Evolutionary conservation across 2,113 vertebrate species (phyloP).

Genomic region (Sterrhoptilus dennistouni): DNA sequence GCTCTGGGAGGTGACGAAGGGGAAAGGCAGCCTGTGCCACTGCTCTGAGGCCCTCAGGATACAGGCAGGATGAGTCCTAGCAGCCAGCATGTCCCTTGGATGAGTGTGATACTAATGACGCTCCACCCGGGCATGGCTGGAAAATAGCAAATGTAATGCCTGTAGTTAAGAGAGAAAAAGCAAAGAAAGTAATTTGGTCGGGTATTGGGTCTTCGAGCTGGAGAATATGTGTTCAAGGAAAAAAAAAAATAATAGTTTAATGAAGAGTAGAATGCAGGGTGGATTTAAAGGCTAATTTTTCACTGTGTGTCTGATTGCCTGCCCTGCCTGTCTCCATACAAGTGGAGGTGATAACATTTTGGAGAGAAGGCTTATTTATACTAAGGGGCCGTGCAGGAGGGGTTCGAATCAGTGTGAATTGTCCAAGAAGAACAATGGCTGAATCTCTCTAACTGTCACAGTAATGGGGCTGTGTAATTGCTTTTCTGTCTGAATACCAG

Average conservation of each 20-base stretch:
- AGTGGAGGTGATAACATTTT: slow-evolving; percentile 4
- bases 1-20: background rate
- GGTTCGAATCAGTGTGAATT: slow-evolving; percentile 11
- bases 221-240: background rate
- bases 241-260: background rate
- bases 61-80: background rate
- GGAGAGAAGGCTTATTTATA: slow-evolving; percentile 12
- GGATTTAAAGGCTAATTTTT: slow-evolving; percentile 19
- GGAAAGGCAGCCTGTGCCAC: background rate
- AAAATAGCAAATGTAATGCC: background rate
- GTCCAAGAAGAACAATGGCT: slow-evolving; percentile 22
- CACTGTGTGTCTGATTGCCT: slow-evolving; percentile 1
- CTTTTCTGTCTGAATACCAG: slow-evolving; percentile 17
- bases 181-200: background rate
- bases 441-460: background rate
- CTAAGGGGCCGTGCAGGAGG: background rate
- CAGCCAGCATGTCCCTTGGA: background rate
- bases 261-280: background rate
- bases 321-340: background rate
- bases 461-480: slow-evolving; percentile 7
- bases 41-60: background rate
- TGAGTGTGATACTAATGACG: background rate
- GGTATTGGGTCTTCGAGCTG: background rate
- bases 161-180: background rate
- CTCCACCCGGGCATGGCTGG: background rate